phyloP scores from a whole-genome alignment of 2,797 vertebrate genomes.

The Helarctos malayanus region DNA sequence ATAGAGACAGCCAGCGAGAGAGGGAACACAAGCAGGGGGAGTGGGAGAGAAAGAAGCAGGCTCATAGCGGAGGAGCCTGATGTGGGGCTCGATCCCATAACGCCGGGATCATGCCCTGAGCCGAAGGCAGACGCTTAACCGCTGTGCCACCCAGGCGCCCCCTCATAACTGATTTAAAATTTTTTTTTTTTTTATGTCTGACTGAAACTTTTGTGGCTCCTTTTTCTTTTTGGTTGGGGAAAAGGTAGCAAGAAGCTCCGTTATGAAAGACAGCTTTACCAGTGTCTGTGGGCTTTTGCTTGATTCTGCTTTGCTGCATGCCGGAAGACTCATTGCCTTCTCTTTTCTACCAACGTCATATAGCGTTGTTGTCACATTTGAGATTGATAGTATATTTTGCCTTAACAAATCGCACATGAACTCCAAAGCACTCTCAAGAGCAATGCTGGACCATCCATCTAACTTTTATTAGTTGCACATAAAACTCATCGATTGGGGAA shows the following conservation, averaged over 20 bases:
- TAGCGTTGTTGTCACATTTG: background rate
- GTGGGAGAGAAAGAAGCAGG: too few species aligned
- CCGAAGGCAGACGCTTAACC: too few species aligned
- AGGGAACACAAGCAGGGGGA: too few species aligned
- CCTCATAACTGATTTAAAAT: conserved; percentile 29
- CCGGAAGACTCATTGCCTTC: background rate
- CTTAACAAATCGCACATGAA: background rate
- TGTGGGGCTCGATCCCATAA: too few species aligned
- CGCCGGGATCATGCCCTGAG: too few species aligned
- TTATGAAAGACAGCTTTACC: background rate
- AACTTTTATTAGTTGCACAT: background rate
- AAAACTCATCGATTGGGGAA: background rate
- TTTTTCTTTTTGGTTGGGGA: background rate
- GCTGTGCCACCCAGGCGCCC: too few species aligned
- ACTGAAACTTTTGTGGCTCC: conserved; percentile 1
- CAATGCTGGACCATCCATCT: background rate
- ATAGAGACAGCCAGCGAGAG: too few species aligned
- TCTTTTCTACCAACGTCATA: background rate
- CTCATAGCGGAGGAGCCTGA: too few species aligned
- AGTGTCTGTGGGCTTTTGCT: background rate
- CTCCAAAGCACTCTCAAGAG: background rate
- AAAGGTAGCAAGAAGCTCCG: background rate
- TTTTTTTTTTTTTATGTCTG: conserved; percentile 3
- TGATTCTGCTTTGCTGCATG: background rate
- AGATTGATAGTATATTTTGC: background rate